A percentile compares a stretch with the other conserved stretches of the same genome.
These are phyloP conservation scores for Trichogramma pretiosum DNA, from an alignment of 1,140 invertebrate genomes.

Conservation along the genomic window DNA sequence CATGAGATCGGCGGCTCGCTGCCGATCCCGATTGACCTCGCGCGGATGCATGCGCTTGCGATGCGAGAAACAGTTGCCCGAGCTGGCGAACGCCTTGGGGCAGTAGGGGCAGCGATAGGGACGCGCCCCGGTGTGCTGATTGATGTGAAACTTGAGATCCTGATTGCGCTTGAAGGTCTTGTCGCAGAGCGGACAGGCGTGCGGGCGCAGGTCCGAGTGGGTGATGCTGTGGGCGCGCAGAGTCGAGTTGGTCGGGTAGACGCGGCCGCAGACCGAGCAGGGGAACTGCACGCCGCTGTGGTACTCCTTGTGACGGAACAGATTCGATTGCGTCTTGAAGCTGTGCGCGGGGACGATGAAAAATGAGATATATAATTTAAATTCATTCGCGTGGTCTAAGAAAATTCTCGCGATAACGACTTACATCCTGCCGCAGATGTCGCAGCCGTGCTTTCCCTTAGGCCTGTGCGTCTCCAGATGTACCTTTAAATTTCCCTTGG, in stretches of 20 bases:
- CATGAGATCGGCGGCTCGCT: conserved; percentile 44
- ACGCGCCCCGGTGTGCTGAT: conserved; percentile 70
- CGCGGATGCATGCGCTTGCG: conserved; percentile 63
- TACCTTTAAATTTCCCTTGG: conserved; percentile 55
- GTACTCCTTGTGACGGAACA: conserved; percentile 57
- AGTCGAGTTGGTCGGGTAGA: conserved; percentile 62
- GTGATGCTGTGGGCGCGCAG: conserved; percentile 62
- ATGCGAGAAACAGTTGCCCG: conserved; percentile 69
- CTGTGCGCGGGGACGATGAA: conserved; percentile 32
- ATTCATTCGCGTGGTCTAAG: no score
- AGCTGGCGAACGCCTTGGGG: conserved; percentile 68
- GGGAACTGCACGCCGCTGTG: conserved; percentile 56
- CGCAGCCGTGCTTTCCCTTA: conserved; percentile 55
- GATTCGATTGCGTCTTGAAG: conserved; percentile 60
- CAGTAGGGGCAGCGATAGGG: conserved; percentile 77
- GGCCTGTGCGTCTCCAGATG: conserved; percentile 58
- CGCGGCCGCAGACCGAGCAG: conserved; percentile 58
- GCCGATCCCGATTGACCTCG: conserved; percentile 44
- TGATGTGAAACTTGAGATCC: conserved; percentile 69
- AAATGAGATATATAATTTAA: not conserved
- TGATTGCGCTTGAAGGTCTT: conserved; percentile 69
- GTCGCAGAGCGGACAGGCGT: conserved; percentile 61
- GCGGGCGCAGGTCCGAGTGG: conserved; percentile 60
- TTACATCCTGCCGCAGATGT: conserved; percentile 63
- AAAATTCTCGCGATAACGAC: no score